Base-by-base conservation (phyloP, 2,888 invertebrate genomes). In the Oeneis ivallda region DNA sequence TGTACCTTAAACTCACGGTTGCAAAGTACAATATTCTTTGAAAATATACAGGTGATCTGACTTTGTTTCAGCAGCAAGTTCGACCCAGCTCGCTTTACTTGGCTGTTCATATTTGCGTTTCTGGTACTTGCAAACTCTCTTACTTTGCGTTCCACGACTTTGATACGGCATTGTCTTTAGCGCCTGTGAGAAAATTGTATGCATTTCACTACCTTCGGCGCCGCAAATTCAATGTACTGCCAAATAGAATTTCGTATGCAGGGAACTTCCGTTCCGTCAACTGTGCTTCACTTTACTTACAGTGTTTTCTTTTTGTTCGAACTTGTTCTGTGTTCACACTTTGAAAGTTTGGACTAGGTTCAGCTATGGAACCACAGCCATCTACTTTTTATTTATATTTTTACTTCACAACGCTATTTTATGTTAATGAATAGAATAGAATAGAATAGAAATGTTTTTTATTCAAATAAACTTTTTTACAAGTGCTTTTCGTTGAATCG, bases 91-190 rank as follows among this genome's bases (percentile, higher is more conserved):
- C 85, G 84, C 82, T 84, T 86, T 83, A 83, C 83, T 74, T 82
- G 79, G 77, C 72, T 77, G 75, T 78, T 78, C 79, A 72, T 87
- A 85, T 89, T 88, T 89, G 87, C 86, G 84, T 85, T 86, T 83
- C 82, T 83, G 81, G 83, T 83, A 84, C 85, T 85, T 84, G 84
- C 83, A 83, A 86, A 85, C 83, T 85, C 83, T 88, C 86, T 87
- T 83, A 86, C 83, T 87, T 85, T 83, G 80, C 83, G 77, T 82
- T 78, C 79, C 80, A 79, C 79, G 82, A 83, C 85, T 86, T 83
- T 87, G 83, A 82, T 81, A 82, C 79, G 74, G 81, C 83, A 85
- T 86, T 88, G 87, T 87, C 82, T 86, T 82, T 83, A 79, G 74
- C 81, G 80, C 81, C 80, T 85, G 86, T 82, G 82, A 83, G 81